Conservation (phyloP, 1,140 invertebrate species). For the Cylas formicarius region DNA sequence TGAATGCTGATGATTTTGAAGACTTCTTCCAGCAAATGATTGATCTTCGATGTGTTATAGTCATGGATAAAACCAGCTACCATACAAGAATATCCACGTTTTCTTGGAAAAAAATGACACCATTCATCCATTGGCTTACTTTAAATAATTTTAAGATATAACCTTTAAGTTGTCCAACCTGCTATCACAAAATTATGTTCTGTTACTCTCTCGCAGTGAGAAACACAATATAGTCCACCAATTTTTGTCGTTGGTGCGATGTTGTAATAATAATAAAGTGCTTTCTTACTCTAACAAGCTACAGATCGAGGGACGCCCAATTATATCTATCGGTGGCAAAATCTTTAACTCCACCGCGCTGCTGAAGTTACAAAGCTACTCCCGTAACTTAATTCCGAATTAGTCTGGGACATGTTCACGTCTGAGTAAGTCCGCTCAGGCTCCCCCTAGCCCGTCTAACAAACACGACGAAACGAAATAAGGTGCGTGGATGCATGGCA, state of each 20-base stretch:
- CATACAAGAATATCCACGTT: too few relatives aligned
- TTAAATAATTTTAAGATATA: too few relatives aligned
- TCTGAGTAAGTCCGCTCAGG: conserved; percentile 9
- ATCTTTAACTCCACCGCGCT: conserved; percentile 24
- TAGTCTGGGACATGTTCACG: conserved; percentile 9
- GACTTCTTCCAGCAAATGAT: too few relatives aligned
- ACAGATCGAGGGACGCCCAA: background rate
- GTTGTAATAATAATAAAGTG: conserved; percentile 20
- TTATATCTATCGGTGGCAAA: background rate
- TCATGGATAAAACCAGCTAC: too few relatives aligned
- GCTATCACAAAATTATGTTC: too few relatives aligned
- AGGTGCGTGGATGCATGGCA: conserved; percentile 17
- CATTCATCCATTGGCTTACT: too few relatives aligned
- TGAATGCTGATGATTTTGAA: too few relatives aligned
- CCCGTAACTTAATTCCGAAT: conserved; percentile 24
- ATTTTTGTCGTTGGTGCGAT: conserved; percentile 18
- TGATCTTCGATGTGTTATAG: too few relatives aligned
- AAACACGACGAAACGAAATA: conserved; percentile 20
- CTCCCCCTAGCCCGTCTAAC: too few relatives aligned
- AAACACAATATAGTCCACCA: conserved; percentile 8
- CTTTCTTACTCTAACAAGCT: conserved; percentile 12
- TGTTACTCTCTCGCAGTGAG: too few relatives aligned
- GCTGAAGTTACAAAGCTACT: conserved; percentile 22
- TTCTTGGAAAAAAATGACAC: too few relatives aligned
- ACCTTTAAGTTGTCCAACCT: too few relatives aligned